phyloP scores from a whole-genome alignment of 1,140 invertebrate genomes.

The Charaxes varanes region DNA sequence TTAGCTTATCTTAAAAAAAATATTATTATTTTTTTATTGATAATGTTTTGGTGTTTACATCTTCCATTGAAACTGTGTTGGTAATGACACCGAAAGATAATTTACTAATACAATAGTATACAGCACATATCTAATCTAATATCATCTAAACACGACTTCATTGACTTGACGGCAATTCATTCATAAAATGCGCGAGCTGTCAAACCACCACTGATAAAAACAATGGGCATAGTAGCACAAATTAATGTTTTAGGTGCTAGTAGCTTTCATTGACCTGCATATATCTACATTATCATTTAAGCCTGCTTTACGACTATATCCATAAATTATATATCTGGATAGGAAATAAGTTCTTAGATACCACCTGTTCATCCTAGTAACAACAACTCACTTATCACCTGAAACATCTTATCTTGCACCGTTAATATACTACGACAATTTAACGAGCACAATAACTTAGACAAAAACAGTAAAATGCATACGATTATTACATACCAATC shows the following conservation, averaged over 20 bases:
- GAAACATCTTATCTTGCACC: background rate
- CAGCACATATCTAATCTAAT: slow-evolving; percentile 57
- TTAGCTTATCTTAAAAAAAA: too few species aligned
- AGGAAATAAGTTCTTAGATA: slow-evolving; percentile 37
- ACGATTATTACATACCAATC: slow-evolving; percentile 81
- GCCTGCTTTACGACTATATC: slow-evolving; percentile 16
- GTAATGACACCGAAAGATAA: too few species aligned
- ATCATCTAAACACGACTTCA: slow-evolving; percentile 62
- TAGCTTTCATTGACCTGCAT: background rate
- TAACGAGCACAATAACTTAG: slow-evolving; percentile 1
- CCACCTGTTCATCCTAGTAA: slow-evolving; percentile 64
- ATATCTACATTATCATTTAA: background rate
- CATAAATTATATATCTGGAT: slow-evolving; percentile 33
- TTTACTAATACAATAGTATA: slow-evolving; percentile 31
- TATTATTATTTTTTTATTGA: too few species aligned
- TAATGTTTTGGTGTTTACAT: too few species aligned
- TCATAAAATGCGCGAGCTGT: slow-evolving; percentile 65
- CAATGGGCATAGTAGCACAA: slow-evolving; percentile 36
- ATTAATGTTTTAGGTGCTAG: background rate
- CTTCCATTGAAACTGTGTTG: too few species aligned
- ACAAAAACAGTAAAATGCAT: slow-evolving; percentile 4
- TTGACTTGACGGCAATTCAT: slow-evolving; percentile 63
- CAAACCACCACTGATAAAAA: slow-evolving; percentile 58
- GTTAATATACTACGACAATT: background rate
- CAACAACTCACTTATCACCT: slow-evolving; percentile 33